A percentile compares a stretch with the other conserved stretches of the same genome.
Evolutionary conservation across 2,797 vertebrate species (phyloP).

Genomic region (Oceanodroma leucorhoa): DNA sequence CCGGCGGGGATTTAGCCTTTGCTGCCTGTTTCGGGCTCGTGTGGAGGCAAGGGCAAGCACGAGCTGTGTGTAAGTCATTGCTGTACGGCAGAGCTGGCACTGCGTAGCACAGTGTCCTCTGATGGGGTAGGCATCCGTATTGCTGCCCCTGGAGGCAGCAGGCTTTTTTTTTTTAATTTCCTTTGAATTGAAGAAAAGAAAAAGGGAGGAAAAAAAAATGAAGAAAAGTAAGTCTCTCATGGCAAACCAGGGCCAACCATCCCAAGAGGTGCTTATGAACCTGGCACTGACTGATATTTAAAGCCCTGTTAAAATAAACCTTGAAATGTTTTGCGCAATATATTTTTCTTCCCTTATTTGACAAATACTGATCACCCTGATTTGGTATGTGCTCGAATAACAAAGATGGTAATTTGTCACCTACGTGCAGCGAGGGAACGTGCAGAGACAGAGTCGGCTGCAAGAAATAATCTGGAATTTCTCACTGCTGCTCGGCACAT

Average conservation of each 20-base stretch:
- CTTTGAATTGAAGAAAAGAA: background rate
- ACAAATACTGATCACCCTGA: background rate
- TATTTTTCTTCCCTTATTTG: background rate
- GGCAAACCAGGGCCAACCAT: background rate
- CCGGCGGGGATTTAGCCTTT: too few species aligned
- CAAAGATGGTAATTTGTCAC: background rate
- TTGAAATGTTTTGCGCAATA: background rate
- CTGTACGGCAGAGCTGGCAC: background rate
- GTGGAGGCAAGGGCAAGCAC: background rate
- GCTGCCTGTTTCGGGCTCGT: fast-evolving
- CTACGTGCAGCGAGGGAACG: background rate
- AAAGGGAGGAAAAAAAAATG: background rate
- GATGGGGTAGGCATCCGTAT: background rate
- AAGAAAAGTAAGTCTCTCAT: background rate
- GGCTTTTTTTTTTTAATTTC: background rate
- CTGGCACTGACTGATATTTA: background rate
- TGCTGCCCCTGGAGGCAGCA: background rate
- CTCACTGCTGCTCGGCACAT: background rate
- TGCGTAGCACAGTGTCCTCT: background rate
- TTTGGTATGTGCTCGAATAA: background rate
- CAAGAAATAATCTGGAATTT: background rate
- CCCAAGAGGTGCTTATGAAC: background rate
- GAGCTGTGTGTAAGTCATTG: too few species aligned
- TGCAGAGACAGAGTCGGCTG: background rate
- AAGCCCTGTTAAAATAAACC: constrained; percentile 14